phyloP scores from a whole-genome alignment of 2,113 vertebrate species.

The Guaruba guarouba region DNA sequence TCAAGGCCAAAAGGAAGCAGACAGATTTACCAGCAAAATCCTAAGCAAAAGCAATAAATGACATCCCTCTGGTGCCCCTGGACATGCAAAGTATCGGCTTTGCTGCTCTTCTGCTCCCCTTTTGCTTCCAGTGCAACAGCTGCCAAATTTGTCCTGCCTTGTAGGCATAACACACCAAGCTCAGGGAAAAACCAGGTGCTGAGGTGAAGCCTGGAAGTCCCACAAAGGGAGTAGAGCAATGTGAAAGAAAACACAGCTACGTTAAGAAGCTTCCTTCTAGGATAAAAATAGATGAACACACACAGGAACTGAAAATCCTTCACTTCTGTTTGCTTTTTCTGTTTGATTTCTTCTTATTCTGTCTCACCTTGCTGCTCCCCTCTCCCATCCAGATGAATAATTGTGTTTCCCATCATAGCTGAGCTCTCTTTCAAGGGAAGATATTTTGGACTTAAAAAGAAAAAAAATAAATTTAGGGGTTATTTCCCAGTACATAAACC shows the following conservation, averaged over 20 bases:
- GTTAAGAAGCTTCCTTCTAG: not conserved
- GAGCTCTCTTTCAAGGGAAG: not conserved
- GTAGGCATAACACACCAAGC: not conserved
- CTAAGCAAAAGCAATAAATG: not conserved
- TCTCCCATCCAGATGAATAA: not conserved
- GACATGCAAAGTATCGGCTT: not conserved
- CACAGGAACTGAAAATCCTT: conserved; percentile 8
- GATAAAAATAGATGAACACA: conserved; percentile 12
- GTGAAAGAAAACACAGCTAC: conserved; percentile 19
- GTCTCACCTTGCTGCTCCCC: not conserved
- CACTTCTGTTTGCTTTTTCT: not conserved
- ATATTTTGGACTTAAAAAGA: not conserved
- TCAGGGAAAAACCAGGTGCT: conserved; percentile 1
- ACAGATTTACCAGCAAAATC: not conserved
- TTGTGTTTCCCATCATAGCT: not conserved
- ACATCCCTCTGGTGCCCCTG: conserved; percentile 4
- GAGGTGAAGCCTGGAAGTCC: conserved; percentile 5
- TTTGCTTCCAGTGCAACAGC: not conserved
- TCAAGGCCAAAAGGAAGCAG: not conserved
- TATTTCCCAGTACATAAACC: not conserved
- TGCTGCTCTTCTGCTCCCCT: not conserved
- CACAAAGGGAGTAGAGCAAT: not conserved
- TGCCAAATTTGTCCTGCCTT: conserved; percentile 5
- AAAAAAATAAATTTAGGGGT: not conserved
- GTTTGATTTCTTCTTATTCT: not conserved